Conservation (phyloP, 2,888 invertebrate species). For the Vesta saturnalis region DNA sequence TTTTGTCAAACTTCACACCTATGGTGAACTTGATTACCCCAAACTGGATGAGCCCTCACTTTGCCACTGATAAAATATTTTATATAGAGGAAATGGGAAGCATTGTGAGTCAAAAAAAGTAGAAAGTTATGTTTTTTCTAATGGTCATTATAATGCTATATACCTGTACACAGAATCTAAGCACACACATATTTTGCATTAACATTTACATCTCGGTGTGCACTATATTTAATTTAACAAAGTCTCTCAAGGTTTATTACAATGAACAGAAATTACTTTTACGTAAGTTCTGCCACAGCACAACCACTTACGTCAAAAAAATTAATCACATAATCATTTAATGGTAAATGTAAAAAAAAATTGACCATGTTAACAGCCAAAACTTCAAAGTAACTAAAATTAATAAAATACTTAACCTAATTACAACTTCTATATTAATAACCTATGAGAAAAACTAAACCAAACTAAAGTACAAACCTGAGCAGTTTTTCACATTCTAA, state of each 20-base stretch:
- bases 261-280: constrained; percentile 6
- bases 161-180: constrained; percentile 36
- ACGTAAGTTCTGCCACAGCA: not conserved
- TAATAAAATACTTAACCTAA: constrained; percentile 18
- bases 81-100: too few relatives aligned
- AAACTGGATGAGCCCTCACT: too few relatives aligned
- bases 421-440: constrained; percentile 19
- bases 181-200: constrained; percentile 36
- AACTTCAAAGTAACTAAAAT: not conserved
- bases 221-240: constrained; percentile 23
- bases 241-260: not conserved
- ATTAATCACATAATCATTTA: not conserved
- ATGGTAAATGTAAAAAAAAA: not conserved
- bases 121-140: too few relatives aligned
- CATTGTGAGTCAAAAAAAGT: too few relatives aligned
- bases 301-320: not conserved
- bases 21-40: too few relatives aligned
- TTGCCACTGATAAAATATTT: too few relatives aligned
- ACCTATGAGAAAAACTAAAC: constrained; percentile 29
- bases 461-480: constrained; percentile 28
- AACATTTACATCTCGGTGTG: constrained; percentile 42
- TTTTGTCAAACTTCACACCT: too few relatives aligned
- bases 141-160: constrained; percentile 24
- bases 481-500: constrained; percentile 30
- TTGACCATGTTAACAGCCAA: not conserved